A percentile compares a stretch with the other conserved stretches of the same genome.
Evolutionary conservation across 2,113 vertebrate species (phyloP).

Genomic region (Notarius quadriscutis): DNA sequence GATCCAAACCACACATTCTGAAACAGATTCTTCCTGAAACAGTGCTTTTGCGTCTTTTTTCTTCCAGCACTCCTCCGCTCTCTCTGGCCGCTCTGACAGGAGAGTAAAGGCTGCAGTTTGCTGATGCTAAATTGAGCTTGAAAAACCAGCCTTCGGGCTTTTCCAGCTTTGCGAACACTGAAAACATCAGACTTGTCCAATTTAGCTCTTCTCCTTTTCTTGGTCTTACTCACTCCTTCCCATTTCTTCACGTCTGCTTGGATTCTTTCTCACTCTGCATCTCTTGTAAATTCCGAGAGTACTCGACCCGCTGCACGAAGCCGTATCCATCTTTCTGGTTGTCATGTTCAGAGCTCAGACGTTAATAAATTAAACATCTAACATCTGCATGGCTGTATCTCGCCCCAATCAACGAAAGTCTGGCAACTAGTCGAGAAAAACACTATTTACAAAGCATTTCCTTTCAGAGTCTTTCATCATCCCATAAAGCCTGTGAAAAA

Average conservation of each 20-base stretch:
- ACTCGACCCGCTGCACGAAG: slow-evolving; percentile 39
- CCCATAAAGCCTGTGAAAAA: slow-evolving; percentile 9
- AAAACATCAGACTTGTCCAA: slow-evolving; percentile 15
- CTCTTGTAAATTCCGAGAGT: slow-evolving; percentile 1
- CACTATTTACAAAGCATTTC: not conserved
- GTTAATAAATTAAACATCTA: slow-evolving; percentile 33
- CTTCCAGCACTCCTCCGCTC: not conserved
- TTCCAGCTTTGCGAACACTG: slow-evolving; percentile 25
- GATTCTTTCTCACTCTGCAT: not conserved
- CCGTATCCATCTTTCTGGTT: slow-evolving; percentile 47
- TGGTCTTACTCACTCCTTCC: not conserved
- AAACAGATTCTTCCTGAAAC: not conserved
- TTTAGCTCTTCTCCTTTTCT: slow-evolving; percentile 17
- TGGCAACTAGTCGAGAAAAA: not conserved
- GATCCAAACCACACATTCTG: not conserved
- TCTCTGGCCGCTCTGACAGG: slow-evolving; percentile 38
- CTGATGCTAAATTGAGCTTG: slow-evolving; percentile 66
- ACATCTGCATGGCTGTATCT: slow-evolving; percentile 13
- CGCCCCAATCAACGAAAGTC: not conserved
- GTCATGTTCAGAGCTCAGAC: not conserved
- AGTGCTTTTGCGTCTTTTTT: not conserved
- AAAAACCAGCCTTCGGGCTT: slow-evolving; percentile 59
- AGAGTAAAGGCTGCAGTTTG: slow-evolving; percentile 38
- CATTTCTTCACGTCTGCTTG: not conserved
- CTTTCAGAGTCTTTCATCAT: slow-evolving; percentile 27